These are phyloP conservation scores for Coregonus ussuriensis DNA, from an alignment of 2,797 vertebrate species.

Conservation along the genomic window DNA sequence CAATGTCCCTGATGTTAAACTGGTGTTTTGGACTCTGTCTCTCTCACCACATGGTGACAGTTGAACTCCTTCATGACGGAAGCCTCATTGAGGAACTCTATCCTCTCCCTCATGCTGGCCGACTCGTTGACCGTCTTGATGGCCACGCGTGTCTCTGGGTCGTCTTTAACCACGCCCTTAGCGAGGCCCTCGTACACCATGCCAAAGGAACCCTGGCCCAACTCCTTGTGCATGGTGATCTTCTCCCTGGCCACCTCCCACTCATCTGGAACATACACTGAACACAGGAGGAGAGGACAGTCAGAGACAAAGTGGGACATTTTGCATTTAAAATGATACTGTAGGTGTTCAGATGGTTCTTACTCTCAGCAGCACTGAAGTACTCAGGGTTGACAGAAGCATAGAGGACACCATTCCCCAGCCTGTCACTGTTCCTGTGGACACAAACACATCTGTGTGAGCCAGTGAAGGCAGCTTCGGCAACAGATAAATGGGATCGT, in stretches of 20 bases:
- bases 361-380: constrained; percentile 96
- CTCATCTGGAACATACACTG: constrained; percentile 96
- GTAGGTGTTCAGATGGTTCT: constrained; percentile 55
- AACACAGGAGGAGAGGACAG: constrained; percentile 6
- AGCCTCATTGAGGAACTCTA: constrained; percentile 97
- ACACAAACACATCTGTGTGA: constrained; percentile 41
- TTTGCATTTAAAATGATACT: not conserved
- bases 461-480: constrained; percentile 17
- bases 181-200: constrained; percentile 98
- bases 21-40: not conserved
- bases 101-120: constrained; percentile 95
- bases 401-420: constrained; percentile 95
- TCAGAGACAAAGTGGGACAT: not conserved
- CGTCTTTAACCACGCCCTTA: constrained; percentile 95
- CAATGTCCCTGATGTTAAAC: not conserved
- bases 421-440: constrained; percentile 86
- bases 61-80: constrained; percentile 99
- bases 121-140: constrained; percentile 98
- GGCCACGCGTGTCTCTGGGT: constrained; percentile 92
- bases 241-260: constrained; percentile 98
- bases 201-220: constrained; percentile 97
- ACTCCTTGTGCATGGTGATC: constrained; percentile 92
- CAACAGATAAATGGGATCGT: constrained; percentile 7
- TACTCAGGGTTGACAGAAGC: constrained; percentile 98
- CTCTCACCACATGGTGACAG: constrained; percentile 97